Percentiles rank a stretch among this genome's conserved stretches.
Conservation (phyloP, 2,888 invertebrate species). For the Latheticus oryzae region DNA sequence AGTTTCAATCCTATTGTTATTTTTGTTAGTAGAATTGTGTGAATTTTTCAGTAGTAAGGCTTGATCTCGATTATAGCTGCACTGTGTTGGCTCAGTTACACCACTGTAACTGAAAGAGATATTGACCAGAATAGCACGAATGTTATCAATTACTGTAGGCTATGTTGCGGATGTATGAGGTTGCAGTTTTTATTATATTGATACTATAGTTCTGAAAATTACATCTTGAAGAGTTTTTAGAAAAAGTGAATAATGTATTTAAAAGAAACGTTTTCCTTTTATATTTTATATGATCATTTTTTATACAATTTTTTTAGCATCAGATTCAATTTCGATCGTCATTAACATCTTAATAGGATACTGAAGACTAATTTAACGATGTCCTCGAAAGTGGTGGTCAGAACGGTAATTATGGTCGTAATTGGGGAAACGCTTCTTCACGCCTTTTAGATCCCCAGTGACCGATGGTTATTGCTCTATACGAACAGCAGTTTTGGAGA, state of each 20-base stretch:
- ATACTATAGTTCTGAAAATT: too few species aligned
- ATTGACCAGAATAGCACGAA: constrained; percentile 34
- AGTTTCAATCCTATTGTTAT: too few species aligned
- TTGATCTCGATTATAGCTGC: too few species aligned
- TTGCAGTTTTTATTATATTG: too few species aligned
- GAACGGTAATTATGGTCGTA: constrained; percentile 46
- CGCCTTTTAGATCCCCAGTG: constrained; percentile 44
- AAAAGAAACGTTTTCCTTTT: too few species aligned
- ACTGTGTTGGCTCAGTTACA: too few species aligned
- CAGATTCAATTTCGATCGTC: constrained; percentile 31
- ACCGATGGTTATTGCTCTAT: constrained; percentile 44
- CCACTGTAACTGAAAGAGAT: too few species aligned
- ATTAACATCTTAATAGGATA: constrained; percentile 35
- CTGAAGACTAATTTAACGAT: constrained; percentile 39
- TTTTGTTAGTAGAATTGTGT: too few species aligned
- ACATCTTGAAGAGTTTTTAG: too few species aligned
- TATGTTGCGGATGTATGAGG: too few species aligned
- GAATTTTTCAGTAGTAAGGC: too few species aligned
- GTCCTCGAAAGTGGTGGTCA: constrained; percentile 38
- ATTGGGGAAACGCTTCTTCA: constrained; percentile 49
- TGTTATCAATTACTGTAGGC: constrained; percentile 30
- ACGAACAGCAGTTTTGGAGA: constrained; percentile 1
- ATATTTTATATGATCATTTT: constrained; percentile 21
- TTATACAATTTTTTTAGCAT: constrained; percentile 37
- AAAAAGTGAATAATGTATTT: too few species aligned